Percentiles rank a stretch among this genome's conserved stretches.
phyloP scores from a whole-genome alignment of 2,888 invertebrate genomes.

The Dolichomitus sp. region DNA sequence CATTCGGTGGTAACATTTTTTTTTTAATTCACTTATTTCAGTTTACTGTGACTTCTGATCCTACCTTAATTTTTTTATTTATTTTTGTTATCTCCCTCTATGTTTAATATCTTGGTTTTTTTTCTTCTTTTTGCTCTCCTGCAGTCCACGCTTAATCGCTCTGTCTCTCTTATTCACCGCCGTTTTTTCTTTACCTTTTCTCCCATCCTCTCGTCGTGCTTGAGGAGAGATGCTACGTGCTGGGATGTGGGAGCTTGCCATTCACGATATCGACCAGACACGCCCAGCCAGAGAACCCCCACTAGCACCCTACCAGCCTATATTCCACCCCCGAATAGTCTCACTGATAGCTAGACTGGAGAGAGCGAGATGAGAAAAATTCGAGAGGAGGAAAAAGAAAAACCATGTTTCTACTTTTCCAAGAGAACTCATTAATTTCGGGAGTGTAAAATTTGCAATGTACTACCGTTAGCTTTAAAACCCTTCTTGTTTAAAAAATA shows the following conservation, averaged over 20 bases:
- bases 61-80: neutral
- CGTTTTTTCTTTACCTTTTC: constrained; percentile 45
- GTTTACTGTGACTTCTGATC: constrained; percentile 2
- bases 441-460: neutral
- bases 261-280: constrained; percentile 84
- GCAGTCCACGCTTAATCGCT: constrained; percentile 50
- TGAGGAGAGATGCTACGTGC: constrained; percentile 62
- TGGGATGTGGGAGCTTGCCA: constrained; percentile 76
- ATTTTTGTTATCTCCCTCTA: constrained; percentile 3
- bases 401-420: constrained; percentile 7
- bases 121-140: constrained; percentile 29
- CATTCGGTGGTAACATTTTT: too few relatives aligned
- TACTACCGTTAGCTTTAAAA: too few relatives aligned
- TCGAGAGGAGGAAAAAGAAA: constrained; percentile 20
- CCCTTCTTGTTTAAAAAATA: too few relatives aligned
- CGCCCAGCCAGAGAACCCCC: constrained; percentile 75
- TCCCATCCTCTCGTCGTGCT: constrained; percentile 56
- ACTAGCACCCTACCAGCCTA: constrained; percentile 58
- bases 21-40: neutral
- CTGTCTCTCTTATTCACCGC: constrained; percentile 39
- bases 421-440: constrained; percentile 13
- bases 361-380: constrained; percentile 37
- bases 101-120: neutral
- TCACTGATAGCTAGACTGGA: constrained; percentile 55
- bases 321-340: constrained; percentile 70